These are phyloP conservation scores for Melanerpes aurifrons DNA, from an alignment of 2,113 vertebrate species.

Conservation along the genomic window DNA sequence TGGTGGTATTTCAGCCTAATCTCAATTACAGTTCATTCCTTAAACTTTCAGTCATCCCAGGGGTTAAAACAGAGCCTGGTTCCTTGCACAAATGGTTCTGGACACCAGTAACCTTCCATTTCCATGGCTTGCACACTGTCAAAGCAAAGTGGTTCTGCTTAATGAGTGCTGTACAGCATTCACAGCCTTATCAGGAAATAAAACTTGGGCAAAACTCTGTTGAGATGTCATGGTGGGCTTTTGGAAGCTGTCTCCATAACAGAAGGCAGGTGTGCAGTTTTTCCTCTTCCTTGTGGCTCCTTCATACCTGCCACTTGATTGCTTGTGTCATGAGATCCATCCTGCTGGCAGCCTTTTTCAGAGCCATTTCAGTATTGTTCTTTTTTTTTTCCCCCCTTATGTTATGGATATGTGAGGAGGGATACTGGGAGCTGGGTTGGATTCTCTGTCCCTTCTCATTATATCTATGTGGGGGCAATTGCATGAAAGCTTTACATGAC, in stretches of 20 bases:
- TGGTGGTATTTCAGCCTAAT: not conserved
- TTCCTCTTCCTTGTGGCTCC: not conserved
- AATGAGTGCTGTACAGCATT: not conserved
- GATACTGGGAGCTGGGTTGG: not conserved
- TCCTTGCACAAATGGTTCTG: not conserved
- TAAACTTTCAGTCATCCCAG: conserved; percentile 40
- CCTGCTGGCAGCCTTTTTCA: not conserved
- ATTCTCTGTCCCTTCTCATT: not conserved
- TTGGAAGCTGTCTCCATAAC: not conserved
- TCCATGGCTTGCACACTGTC: not conserved
- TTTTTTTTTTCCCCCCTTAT: not conserved
- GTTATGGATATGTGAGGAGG: not conserved
- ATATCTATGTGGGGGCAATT: not conserved
- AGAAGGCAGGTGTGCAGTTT: not conserved
- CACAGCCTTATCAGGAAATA: not conserved
- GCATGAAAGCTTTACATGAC: not conserved
- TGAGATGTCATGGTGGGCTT: not conserved
- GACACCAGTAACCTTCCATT: not conserved
- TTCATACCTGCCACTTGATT: not conserved
- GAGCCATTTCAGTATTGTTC: not conserved
- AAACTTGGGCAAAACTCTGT: not conserved
- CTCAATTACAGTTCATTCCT: not conserved
- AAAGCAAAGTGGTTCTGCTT: not conserved
- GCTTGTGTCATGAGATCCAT: not conserved
- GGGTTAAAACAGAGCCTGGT: conserved; percentile 1